phyloP scores from a whole-genome alignment of 2,113 vertebrate genomes.

The Collichthys lucidus region DNA sequence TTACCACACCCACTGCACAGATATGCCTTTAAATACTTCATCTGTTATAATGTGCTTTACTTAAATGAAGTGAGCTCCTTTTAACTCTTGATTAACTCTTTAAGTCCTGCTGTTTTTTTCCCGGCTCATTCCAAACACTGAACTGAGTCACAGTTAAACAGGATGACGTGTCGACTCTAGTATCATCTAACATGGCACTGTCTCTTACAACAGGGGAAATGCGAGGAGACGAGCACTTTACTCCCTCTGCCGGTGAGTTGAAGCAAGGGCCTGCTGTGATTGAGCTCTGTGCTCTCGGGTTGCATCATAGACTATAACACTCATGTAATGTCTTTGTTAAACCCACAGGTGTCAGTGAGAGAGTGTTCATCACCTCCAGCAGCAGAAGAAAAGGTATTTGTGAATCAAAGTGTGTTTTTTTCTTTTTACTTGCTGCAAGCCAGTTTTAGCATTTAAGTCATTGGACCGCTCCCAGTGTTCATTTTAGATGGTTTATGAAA shows the following conservation, averaged over 20 bases:
- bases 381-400: constrained; percentile 65
- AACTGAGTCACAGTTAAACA: constrained; percentile 28
- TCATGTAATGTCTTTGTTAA: constrained; percentile 73
- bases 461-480: too few species aligned
- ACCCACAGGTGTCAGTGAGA: constrained; percentile 81
- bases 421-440: not conserved
- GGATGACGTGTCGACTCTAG: constrained; percentile 26
- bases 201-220: constrained; percentile 75
- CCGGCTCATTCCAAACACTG: not conserved
- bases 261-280: constrained; percentile 10
- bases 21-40: not conserved
- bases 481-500: not conserved
- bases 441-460: not conserved
- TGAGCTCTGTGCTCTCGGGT: constrained; percentile 31
- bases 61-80: too few species aligned
- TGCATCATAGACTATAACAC: constrained; percentile 40
- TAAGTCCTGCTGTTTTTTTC: not conserved
- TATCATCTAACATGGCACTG: constrained; percentile 37
- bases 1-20: not conserved
- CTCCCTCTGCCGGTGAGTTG: constrained; percentile 83
- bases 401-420: constrained; percentile 9
- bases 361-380: constrained; percentile 64
- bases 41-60: not conserved
- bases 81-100: not conserved
- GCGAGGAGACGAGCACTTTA: constrained; percentile 68